phyloP scores from a whole-genome alignment of 2,113 vertebrate species.

The Recurvirostra avosetta region DNA sequence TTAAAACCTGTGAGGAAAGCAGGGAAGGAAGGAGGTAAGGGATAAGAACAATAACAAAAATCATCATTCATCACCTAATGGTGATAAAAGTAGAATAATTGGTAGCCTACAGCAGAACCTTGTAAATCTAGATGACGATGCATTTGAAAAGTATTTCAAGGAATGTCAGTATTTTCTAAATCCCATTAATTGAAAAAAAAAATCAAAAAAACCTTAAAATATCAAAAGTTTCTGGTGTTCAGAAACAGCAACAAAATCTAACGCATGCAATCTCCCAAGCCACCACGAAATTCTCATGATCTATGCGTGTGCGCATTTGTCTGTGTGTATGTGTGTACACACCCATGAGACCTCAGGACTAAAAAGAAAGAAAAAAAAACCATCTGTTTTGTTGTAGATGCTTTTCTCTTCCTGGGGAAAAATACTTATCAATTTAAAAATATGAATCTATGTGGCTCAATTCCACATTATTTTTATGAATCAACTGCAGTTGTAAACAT shows the following conservation, averaged over 20 bases:
- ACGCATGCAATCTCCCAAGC: not conserved
- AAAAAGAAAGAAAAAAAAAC: not conserved
- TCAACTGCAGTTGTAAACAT: constrained; percentile 32
- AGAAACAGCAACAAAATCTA: not conserved
- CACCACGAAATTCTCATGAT: not conserved
- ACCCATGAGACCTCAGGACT: not conserved
- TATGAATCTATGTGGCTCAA: not conserved
- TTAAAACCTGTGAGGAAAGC: not conserved
- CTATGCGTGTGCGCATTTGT: not conserved
- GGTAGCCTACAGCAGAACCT: not conserved
- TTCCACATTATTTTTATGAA: constrained; percentile 40
- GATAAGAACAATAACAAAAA: not conserved
- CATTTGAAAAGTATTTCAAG: not conserved
- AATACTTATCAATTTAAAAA: constrained; percentile 27
- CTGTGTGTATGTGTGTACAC: not conserved
- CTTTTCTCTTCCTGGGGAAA: not conserved
- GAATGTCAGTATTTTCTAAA: not conserved
- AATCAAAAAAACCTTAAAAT: not conserved
- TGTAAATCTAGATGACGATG: not conserved
- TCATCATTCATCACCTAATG: not conserved
- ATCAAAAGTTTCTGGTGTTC: not conserved
- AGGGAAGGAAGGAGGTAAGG: not conserved
- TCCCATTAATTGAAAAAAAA: not conserved
- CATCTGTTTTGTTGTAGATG: not conserved
- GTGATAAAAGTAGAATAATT: not conserved